Base-by-base conservation (phyloP, 2,797 vertebrate genomes). In the Carduelis carduelis region DNA sequence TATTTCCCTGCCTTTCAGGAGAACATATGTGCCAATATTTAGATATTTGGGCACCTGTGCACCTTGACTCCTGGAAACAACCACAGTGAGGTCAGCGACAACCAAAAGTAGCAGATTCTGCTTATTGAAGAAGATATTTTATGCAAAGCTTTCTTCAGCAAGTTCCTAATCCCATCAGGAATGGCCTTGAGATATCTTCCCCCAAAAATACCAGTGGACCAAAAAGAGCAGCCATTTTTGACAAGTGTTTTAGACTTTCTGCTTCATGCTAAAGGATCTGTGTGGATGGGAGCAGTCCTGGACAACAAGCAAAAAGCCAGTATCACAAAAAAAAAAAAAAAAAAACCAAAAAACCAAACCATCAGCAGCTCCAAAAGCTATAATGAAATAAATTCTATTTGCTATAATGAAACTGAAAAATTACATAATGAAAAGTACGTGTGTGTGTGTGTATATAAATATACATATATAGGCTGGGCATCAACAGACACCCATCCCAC, bases 361-460 rank as follows among this genome's bases (percentile, higher is more conserved):
- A 24, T 5, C 43, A 79, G 27, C 20, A 66, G 19, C 26, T 89
- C n/a, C 32, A 94, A 91, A 77, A 64, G 8, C 14, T 66, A 22
- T 50, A 83, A 59, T 34, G 14, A 69, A 77, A 70, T 26, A 12
- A 11, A 43, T n/a, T 18, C 0, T 8, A 2, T 65, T 76, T 57
- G 9, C 15, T 57, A 6, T 26, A 34, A 64, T 4, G 26, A 83
- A 71, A 41, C 7, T 5, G n/a, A 50, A 83, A 59, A 35, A 66
- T n/a, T 24, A 19, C 44, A 15, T 26, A 35, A 18, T 34, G 50
- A 64, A 9, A 32, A 56, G 30, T 35, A 28, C 16, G 0, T 19
- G 4, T 18, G 8, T 27, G 1, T 30, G 1, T 19, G 1, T 18
- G 1, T 28, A 28, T 21, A 6, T 14, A 9, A 3, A 5, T 4